Evolutionary conservation across 2,888 invertebrate species (phyloP).

Genomic region (Seira ritae): DNA sequence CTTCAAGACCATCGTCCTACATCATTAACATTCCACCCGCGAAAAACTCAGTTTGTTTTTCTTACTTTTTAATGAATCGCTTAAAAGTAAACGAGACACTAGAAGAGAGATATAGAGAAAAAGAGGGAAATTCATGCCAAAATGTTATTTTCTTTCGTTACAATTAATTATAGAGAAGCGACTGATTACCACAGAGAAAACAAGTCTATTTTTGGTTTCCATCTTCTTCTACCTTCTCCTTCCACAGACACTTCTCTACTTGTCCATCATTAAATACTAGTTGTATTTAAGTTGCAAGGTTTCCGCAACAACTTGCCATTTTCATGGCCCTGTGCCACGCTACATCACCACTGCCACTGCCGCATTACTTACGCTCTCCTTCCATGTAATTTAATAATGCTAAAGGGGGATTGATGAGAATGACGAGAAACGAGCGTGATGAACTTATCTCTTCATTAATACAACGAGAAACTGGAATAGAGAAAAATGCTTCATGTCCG

Average conservation of each 20-base stretch:
- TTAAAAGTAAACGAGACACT: background rate
- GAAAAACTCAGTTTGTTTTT: background rate
- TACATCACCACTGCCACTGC: too few species aligned
- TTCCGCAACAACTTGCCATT: background rate
- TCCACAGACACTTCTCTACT: too few species aligned
- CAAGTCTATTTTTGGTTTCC: background rate
- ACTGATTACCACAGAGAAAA: background rate
- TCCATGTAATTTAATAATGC: constrained; percentile 20
- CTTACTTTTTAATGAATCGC: constrained; percentile 9
- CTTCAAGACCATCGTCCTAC: background rate
- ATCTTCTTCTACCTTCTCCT: background rate
- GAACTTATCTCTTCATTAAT: constrained; percentile 52
- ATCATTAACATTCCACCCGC: constrained; percentile 5
- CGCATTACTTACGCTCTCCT: background rate
- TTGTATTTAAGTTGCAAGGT: background rate
- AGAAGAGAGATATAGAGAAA: too few species aligned
- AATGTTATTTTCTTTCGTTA: background rate
- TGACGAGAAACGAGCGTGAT: constrained; percentile 36
- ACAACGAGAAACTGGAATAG: background rate
- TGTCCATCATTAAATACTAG: constrained; percentile 2
- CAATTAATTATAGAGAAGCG: constrained; percentile 8
- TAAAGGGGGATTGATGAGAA: constrained; percentile 2
- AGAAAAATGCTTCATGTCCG: background rate
- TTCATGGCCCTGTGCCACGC: constrained; percentile 10
- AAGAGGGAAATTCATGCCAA: constrained; percentile 3